Percentiles rank a stretch among this genome's conserved stretches.
These are phyloP conservation scores for Platysternon megacephalum DNA, from an alignment of 2,113 vertebrate genomes.

Conservation along the genomic window DNA sequence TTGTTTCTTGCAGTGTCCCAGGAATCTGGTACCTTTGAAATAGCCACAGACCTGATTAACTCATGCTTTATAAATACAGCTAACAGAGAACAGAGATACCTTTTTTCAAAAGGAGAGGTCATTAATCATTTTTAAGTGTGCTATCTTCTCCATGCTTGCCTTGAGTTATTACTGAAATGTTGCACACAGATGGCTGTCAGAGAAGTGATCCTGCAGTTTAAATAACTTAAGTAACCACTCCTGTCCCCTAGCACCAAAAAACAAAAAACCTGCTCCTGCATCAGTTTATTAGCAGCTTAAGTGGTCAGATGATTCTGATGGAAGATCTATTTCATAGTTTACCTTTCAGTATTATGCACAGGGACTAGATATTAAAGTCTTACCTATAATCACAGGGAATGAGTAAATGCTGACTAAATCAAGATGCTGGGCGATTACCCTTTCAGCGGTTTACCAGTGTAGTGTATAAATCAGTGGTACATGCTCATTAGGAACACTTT, in stretches of 20 bases:
- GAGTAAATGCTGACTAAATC: neutral
- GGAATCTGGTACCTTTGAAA: neutral
- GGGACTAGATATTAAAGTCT: neutral
- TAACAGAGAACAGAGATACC: rapidly evolving
- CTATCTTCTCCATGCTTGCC: neutral
- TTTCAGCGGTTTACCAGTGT: neutral
- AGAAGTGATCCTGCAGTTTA: neutral
- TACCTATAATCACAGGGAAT: neutral
- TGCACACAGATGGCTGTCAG: rapidly evolving
- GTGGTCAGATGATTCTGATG: neutral
- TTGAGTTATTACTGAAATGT: neutral
- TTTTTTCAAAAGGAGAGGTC: neutral
- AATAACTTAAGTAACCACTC: neutral
- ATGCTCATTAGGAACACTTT: neutral
- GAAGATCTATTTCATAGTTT: neutral
- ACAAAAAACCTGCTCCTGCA: neutral
- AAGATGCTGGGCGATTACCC: neutral
- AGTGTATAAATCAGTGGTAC: neutral
- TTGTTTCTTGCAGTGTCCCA: neutral
- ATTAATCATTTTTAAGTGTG: neutral
- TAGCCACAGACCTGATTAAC: neutral
- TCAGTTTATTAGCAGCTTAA: neutral
- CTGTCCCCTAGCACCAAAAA: rapidly evolving
- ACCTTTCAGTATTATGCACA: too few species aligned
- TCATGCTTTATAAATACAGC: neutral